A percentile compares a stretch with the other conserved stretches of the same genome.
These are phyloP conservation scores for Diacarnus erythraeanus DNA, from an alignment of 37 sponge, comb jelly and placozoan genomes.

Conservation along the genomic window DNA sequence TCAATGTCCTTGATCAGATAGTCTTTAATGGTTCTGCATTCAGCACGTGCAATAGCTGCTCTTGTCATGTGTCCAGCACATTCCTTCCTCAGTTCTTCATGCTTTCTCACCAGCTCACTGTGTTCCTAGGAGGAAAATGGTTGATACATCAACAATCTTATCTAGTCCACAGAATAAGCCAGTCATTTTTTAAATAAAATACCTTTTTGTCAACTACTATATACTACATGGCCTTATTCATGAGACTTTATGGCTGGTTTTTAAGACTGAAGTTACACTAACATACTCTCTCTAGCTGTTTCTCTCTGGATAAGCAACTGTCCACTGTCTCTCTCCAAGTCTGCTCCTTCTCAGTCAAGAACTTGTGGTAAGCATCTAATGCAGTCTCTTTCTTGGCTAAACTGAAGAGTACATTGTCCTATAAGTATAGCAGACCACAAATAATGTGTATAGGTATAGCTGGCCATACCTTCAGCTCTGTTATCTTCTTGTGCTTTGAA, in stretches of 20 bases:
- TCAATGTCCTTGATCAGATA: background rate
- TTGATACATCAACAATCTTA: background rate
- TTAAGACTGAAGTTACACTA: background rate
- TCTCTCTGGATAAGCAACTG: background rate
- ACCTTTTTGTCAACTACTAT: too few relatives aligned
- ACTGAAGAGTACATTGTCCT: background rate
- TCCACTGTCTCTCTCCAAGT: background rate
- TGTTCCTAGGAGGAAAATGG: background rate
- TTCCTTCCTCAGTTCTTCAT: background rate
- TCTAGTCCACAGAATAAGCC: too few relatives aligned
- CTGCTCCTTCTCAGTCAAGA: background rate
- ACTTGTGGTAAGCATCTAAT: background rate
- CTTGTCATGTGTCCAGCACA: background rate
- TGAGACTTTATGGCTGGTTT: too few relatives aligned
- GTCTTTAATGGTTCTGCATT: background rate
- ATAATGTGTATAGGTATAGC: background rate
- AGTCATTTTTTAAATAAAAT: too few relatives aligned
- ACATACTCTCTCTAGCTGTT: background rate
- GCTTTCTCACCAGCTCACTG: background rate
- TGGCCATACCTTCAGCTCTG: conserved; percentile 31
- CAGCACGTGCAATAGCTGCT: background rate
- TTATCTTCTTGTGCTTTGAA: conserved; percentile 6
- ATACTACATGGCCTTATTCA: too few relatives aligned
- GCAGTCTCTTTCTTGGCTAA: background rate
- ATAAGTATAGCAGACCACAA: background rate